Percentiles rank a stretch among this genome's conserved stretches.
Evolutionary conservation across 2,113 vertebrate genomes (phyloP).

Genomic region (Colinus virginianus): DNA sequence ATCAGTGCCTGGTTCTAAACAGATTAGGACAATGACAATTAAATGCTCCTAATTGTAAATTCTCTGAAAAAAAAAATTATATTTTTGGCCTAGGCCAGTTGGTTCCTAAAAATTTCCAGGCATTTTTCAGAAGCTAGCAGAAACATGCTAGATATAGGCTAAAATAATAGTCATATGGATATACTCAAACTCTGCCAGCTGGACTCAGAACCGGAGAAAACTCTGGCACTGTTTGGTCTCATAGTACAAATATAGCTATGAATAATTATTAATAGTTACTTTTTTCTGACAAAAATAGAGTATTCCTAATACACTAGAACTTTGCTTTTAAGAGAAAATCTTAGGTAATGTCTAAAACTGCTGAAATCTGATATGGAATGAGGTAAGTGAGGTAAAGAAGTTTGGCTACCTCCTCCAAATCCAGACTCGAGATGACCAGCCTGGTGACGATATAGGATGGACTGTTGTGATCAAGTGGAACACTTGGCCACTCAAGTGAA

Average conservation of each 20-base stretch:
- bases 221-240: not conserved
- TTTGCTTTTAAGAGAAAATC: not conserved
- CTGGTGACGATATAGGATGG: not conserved
- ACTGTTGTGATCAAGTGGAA: not conserved
- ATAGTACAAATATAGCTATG: not conserved
- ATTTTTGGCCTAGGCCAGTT: not conserved
- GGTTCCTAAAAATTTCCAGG: not conserved
- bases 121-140: not conserved
- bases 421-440: not conserved
- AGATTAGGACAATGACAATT: not conserved
- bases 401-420: not conserved
- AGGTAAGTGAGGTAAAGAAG: not conserved
- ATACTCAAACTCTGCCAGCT: constrained; percentile 37
- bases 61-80: not conserved
- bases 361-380: not conserved
- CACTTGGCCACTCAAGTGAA: not conserved
- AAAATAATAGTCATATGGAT: not conserved
- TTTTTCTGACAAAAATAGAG: not conserved
- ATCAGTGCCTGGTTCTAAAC: not conserved
- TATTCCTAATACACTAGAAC: not conserved
- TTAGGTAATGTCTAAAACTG: not conserved
- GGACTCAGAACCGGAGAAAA: not conserved
- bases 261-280: not conserved
- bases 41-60: not conserved
- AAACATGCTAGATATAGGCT: not conserved